phyloP scores from a whole-genome alignment of 2,888 invertebrate genomes.

The Drosophila neonasuta region DNA sequence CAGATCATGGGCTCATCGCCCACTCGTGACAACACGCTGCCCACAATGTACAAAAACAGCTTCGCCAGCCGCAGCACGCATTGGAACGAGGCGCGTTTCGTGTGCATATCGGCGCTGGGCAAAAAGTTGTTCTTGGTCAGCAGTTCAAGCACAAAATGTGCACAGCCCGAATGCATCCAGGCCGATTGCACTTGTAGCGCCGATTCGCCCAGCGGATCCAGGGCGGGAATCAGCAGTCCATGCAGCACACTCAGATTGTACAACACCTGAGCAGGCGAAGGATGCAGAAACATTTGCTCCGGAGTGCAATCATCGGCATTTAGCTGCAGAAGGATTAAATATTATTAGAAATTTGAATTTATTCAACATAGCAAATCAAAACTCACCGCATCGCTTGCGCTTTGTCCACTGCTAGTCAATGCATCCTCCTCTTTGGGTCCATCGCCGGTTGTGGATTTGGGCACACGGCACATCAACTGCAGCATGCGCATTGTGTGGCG shows the following conservation, averaged over 20 bases:
- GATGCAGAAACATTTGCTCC: slow-evolving; percentile 87
- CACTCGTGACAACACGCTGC: slow-evolving; percentile 88
- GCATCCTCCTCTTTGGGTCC: slow-evolving; percentile 54
- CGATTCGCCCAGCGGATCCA: slow-evolving; percentile 89
- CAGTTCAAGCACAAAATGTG: slow-evolving; percentile 88
- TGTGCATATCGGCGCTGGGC: slow-evolving; percentile 89
- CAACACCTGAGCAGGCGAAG: slow-evolving; percentile 88
- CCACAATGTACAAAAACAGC: slow-evolving; percentile 92
- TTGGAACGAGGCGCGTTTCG: slow-evolving; percentile 91
- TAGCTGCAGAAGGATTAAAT: slow-evolving; percentile 43
- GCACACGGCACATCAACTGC: slow-evolving; percentile 80
- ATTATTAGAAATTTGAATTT: not conserved
- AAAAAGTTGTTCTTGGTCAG: slow-evolving; percentile 93
- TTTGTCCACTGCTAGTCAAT: slow-evolving; percentile 44
- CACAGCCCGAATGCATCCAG: slow-evolving; percentile 85
- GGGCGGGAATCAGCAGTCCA: slow-evolving; percentile 95
- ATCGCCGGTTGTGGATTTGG: slow-evolving; percentile 49
- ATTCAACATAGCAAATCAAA: not conserved
- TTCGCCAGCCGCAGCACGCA: slow-evolving; percentile 94
- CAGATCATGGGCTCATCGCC: slow-evolving; percentile 84
- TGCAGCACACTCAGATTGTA: slow-evolving; percentile 92
- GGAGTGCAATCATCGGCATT: slow-evolving; percentile 81
- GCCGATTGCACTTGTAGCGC: slow-evolving; percentile 85
- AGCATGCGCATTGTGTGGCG: slow-evolving; percentile 82
- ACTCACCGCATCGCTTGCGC: slow-evolving; percentile 60